Conservation (phyloP, 53 echinoderm and acorn worm species). For the Paracentrotus lividus region DNA sequence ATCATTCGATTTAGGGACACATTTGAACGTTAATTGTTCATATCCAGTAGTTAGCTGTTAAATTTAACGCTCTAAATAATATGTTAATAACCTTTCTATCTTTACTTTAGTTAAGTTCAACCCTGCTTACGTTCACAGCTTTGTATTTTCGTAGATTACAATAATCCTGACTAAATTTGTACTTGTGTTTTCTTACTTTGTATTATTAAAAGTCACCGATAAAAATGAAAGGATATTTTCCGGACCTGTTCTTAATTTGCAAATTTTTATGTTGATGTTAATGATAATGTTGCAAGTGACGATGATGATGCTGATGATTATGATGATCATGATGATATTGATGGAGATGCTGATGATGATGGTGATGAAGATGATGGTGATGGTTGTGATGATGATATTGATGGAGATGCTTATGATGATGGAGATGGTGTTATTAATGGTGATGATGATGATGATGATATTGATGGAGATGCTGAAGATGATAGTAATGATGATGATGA, state of each 20-base stretch:
- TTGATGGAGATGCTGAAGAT: neutral
- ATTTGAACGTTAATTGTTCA: neutral
- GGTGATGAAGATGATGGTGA: conserved; percentile 2
- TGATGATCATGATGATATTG: conserved; percentile 59
- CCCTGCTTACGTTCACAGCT: neutral
- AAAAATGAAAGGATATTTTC: conserved; percentile 29
- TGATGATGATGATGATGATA: neutral
- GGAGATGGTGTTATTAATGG: conserved; percentile 51
- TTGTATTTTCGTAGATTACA: neutral
- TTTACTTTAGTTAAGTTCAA: neutral
- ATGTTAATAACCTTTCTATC: neutral
- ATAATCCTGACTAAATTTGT: neutral
- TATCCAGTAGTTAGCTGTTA: neutral
- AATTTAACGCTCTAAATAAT: neutral
- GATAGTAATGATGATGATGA: neutral
- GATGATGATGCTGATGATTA: conserved; percentile 7
- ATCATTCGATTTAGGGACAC: neutral
- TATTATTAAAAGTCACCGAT: neutral
- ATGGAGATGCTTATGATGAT: conserved; percentile 54
- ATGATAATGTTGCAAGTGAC: neutral
- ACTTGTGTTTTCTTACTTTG: conserved; percentile 4
- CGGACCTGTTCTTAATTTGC: too few species aligned
- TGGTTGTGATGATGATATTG: conserved; percentile 47
- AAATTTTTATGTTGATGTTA: too few species aligned
- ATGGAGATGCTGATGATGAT: conserved; percentile 41